A percentile compares a stretch with the other conserved stretches of the same genome.
phyloP scores from a whole-genome alignment of 2,888 invertebrate genomes.

The Xestia xanthographa region DNA sequence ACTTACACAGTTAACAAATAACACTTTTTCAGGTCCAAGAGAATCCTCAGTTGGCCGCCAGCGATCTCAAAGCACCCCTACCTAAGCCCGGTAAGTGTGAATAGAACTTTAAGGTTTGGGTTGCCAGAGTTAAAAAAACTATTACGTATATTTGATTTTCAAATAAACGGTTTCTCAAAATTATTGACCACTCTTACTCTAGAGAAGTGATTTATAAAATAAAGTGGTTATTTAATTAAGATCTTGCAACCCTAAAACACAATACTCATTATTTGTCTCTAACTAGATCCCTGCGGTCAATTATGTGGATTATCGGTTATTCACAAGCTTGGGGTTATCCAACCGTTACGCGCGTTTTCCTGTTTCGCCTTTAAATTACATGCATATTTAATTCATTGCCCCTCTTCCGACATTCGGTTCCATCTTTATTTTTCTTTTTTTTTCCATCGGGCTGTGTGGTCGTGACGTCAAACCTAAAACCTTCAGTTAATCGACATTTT shows the following conservation, averaged over 20 bases:
- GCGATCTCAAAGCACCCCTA: conserved; percentile 87
- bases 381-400: conserved; percentile 54
- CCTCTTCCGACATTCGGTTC: conserved; percentile 31
- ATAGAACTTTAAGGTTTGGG: conserved; percentile 16
- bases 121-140: conserved; percentile 7
- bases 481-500: conserved; percentile 40
- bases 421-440: conserved; percentile 35
- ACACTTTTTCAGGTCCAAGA: conserved; percentile 83
- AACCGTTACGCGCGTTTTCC: conserved; percentile 38
- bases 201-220: neutral
- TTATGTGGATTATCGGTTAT: conserved; percentile 51
- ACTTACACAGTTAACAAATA: conserved; percentile 41
- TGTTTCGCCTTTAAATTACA: conserved; percentile 51
- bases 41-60: conserved; percentile 83
- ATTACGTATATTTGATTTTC: neutral
- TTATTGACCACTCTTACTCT: neutral
- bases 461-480: conserved; percentile 36
- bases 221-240: neutral
- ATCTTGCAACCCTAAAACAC: conserved; percentile 23
- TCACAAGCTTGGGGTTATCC: conserved; percentile 30
- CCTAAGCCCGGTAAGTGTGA: conserved; percentile 86
- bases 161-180: neutral
- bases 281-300: conserved; percentile 41
- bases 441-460: conserved; percentile 17
- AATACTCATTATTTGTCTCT: conserved; percentile 24